Percentiles rank a stretch among this genome's conserved stretches.
Conservation (phyloP, 2,113 vertebrate genomes). For the Cebus imitator region DNA sequence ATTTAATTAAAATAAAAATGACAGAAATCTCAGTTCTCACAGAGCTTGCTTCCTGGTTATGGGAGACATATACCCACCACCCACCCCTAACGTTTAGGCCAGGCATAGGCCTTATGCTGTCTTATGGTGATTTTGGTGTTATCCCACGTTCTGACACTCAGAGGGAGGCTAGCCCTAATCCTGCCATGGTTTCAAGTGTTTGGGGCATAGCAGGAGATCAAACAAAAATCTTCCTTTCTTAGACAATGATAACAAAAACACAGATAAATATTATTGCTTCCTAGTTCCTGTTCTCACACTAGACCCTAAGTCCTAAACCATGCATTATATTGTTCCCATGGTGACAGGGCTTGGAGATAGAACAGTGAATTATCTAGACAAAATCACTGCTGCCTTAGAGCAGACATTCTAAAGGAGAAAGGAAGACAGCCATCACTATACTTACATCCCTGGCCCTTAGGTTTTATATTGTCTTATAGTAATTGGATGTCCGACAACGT, state of each 20-base stretch:
- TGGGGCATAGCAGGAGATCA: not conserved
- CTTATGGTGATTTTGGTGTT: not conserved
- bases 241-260: not conserved
- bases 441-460: not conserved
- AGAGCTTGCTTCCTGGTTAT: not conserved
- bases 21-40: not conserved
- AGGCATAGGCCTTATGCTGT: not conserved
- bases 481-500: not conserved
- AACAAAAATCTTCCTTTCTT: constrained; percentile 6
- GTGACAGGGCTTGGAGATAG: not conserved
- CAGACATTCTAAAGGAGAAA: not conserved
- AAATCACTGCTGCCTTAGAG: not conserved
- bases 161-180: not conserved
- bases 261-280: not conserved
- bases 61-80: not conserved
- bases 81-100: not conserved
- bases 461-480: not conserved
- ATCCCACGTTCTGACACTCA: not conserved
- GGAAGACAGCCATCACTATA: not conserved
- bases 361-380: not conserved
- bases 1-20: constrained; percentile 14
- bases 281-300: not conserved
- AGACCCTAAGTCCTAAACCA: not conserved
- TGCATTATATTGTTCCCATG: not conserved
- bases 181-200: not conserved